phyloP scores from a whole-genome alignment of 1,140 invertebrate species.

The Saxidomus purpurata region DNA sequence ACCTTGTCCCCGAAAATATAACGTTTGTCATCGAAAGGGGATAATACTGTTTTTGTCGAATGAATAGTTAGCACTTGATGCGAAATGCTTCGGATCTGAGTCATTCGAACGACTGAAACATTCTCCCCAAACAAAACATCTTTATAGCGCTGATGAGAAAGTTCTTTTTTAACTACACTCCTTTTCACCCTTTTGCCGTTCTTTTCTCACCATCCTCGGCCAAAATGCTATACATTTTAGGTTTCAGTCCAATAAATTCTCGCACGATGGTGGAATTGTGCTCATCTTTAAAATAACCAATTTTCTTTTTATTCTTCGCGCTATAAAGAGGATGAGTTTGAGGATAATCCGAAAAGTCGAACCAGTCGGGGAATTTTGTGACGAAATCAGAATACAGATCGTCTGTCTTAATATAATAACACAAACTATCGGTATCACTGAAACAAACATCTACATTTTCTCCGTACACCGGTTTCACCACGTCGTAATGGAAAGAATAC shows the following conservation, averaged over 20 bases:
- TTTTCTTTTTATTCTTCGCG: neutral
- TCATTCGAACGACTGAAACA: too few relatives aligned
- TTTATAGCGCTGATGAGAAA: too few relatives aligned
- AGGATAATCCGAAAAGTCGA: conserved; percentile 9
- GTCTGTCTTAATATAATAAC: neutral
- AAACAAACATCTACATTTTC: too few relatives aligned
- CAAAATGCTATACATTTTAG: conserved; percentile 30
- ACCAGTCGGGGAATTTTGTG: neutral
- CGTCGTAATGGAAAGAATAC: neutral
- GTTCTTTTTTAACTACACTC: too few relatives aligned
- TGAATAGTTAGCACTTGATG: too few relatives aligned
- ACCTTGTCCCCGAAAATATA: too few relatives aligned
- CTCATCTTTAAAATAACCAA: neutral
- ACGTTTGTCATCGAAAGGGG: too few relatives aligned
- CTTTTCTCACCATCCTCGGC: conserved; percentile 19
- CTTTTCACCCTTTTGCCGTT: conserved; percentile 36
- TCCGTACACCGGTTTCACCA: conserved; percentile 57
- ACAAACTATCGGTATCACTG: conserved; percentile 85
- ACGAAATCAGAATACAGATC: neutral
- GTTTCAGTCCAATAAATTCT: neutral
- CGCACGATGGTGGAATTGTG: neutral
- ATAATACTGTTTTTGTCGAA: too few relatives aligned
- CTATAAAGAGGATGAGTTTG: conserved; percentile 9
- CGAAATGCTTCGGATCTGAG: too few relatives aligned
- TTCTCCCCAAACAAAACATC: too few relatives aligned